phyloP scores from a whole-genome alignment of 2,888 invertebrate species.

The Watsonalla cultraria region DNA sequence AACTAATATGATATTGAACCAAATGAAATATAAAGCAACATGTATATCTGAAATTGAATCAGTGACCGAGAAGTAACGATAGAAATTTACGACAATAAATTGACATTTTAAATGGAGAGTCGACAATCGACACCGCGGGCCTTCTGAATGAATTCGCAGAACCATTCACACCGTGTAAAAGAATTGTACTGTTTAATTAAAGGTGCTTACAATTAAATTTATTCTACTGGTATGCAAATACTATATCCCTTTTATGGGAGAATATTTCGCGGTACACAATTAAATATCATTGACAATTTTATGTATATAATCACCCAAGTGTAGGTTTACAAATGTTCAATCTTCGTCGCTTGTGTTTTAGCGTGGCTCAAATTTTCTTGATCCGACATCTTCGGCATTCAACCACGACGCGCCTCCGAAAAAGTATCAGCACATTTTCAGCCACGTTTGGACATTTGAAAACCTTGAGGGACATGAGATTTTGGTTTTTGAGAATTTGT shows the following conservation, averaged over 20 bases:
- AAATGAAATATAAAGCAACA: slow-evolving; percentile 33
- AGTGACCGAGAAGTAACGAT: slow-evolving; percentile 26
- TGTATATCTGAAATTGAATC: slow-evolving; percentile 21
- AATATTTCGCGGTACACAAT: background rate
- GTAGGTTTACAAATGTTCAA: too few species aligned
- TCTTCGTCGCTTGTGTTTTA: too few species aligned
- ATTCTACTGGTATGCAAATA: background rate
- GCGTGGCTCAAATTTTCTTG: too few species aligned
- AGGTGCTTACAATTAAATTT: background rate
- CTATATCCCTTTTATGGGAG: background rate
- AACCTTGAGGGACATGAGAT: too few species aligned
- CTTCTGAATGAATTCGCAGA: slow-evolving; percentile 24
- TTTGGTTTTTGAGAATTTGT: too few species aligned
- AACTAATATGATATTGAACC: background rate
- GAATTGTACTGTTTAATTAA: slow-evolving; percentile 5
- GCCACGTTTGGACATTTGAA: too few species aligned
- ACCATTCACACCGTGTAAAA: slow-evolving; percentile 23
- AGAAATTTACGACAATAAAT: slow-evolving; percentile 43
- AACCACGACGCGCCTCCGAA: too few species aligned
- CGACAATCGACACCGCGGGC: slow-evolving; percentile 13
- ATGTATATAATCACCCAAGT: too few species aligned
- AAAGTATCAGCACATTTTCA: too few species aligned
- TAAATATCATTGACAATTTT: too few species aligned
- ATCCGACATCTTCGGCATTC: too few species aligned
- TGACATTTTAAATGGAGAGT: slow-evolving; percentile 47